Conservation (phyloP, 2,888 invertebrate species). For the Chorisops tibialis region DNA sequence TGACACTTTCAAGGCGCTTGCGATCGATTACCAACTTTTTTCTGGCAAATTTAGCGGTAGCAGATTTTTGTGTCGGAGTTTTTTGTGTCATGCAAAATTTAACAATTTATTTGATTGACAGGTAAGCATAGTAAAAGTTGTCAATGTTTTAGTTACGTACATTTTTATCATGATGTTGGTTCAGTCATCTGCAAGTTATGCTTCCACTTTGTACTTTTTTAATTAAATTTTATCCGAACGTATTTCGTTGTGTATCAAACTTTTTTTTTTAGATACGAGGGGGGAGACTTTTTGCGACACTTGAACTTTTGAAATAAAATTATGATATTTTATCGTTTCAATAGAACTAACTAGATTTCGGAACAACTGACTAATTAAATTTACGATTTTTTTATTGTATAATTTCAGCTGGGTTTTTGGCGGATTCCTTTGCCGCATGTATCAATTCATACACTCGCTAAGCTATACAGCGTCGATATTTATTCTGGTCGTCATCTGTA, state of each 20-base stretch:
- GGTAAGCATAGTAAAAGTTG: constrained; percentile 54
- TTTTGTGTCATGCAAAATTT: constrained; percentile 90
- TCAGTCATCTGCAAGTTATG: too few species aligned
- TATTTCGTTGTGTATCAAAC: too few species aligned
- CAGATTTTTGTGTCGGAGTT: constrained; percentile 87
- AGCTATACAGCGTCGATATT: constrained; percentile 89
- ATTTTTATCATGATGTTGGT: too few species aligned
- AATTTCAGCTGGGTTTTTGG: constrained; percentile 76
- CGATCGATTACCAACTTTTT: constrained; percentile 90
- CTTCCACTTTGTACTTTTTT: too few species aligned
- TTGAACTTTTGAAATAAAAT: too few species aligned
- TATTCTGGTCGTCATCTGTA: constrained; percentile 83
- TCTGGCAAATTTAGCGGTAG: constrained; percentile 83
- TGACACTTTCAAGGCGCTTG: constrained; percentile 74
- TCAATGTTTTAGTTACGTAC: too few species aligned
- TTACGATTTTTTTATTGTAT: constrained; percentile 32
- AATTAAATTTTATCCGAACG: too few species aligned
- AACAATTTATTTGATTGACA: constrained; percentile 73
- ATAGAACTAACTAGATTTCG: too few species aligned
- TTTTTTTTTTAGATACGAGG: too few species aligned
- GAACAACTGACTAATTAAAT: too few species aligned
- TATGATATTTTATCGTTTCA: too few species aligned
- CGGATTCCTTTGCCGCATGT: constrained; percentile 84
- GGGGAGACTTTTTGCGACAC: too few species aligned
- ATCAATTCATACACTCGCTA: constrained; percentile 83